A percentile compares a stretch with the other conserved stretches of the same genome.
Evolutionary conservation across 2,888 invertebrate species (phyloP).

Genomic region (Cremastobaeus sp.): DNA sequence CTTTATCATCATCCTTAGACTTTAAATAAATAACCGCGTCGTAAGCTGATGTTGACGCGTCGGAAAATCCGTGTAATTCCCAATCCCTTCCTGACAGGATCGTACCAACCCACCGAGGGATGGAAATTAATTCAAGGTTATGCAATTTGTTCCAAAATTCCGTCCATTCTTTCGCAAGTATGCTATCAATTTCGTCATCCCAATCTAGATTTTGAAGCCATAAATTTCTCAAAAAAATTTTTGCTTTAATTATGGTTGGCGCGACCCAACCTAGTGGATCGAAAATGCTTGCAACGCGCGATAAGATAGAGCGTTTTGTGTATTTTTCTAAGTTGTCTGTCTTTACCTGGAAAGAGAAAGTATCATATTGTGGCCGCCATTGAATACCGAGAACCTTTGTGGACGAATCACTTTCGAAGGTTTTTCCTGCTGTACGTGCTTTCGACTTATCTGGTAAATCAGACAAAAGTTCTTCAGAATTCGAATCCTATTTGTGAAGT

Average conservation of each 20-base stretch:
- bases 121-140: background rate
- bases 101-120: too few species aligned
- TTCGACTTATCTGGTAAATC: background rate
- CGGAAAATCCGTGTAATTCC: background rate
- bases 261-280: background rate
- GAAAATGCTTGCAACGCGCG: background rate
- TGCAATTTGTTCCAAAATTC: background rate
- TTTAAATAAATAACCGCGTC: background rate
- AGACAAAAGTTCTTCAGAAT: background rate
- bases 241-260: background rate
- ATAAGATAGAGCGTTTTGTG: too few species aligned
- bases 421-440: background rate
- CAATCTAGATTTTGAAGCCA: background rate
- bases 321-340: too few species aligned
- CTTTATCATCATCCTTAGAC: background rate
- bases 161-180: background rate
- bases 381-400: slow-evolving; percentile 8
- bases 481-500: too few species aligned
- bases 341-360: slow-evolving; percentile 1
- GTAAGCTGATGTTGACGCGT: background rate
- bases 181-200: background rate
- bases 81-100: too few species aligned
- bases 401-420: background rate
- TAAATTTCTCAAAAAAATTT: background rate
- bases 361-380: slow-evolving; percentile 5